These are phyloP conservation scores for Acronicta psi DNA, from an alignment of 2,888 invertebrate genomes.

Conservation along the genomic window DNA sequence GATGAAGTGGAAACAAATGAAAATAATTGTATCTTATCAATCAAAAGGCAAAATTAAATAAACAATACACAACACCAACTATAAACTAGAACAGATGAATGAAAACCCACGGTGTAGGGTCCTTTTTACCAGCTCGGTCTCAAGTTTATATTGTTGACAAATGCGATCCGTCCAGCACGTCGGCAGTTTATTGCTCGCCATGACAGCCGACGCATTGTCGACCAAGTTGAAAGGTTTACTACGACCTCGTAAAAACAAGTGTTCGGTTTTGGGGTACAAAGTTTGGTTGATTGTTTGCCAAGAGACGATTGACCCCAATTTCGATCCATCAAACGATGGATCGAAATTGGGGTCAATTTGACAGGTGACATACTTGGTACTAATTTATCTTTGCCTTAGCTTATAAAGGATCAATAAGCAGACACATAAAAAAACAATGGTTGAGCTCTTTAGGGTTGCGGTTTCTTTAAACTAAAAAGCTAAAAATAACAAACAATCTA, in stretches of 20 bases:
- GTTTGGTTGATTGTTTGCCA: conserved; percentile 58
- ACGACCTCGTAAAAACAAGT: conserved; percentile 74
- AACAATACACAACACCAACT: conserved; percentile 3
- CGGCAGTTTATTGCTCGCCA: conserved; percentile 72
- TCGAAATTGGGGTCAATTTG: conserved; percentile 38
- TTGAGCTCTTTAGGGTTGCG: no score
- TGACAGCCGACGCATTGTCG: conserved; percentile 73
- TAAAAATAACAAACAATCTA: conserved; percentile 14
- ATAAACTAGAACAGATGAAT: conserved; percentile 45
- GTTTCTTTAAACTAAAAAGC: no score
- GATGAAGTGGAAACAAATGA: background rate
- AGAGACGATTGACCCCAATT: conserved; percentile 43
- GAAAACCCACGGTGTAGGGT: conserved; percentile 50
- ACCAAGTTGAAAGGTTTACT: conserved; percentile 77
- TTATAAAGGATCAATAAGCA: no score
- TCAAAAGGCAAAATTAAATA: conserved; percentile 3
- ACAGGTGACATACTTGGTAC: conserved; percentile 15
- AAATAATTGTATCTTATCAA: background rate
- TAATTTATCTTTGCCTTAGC: background rate
- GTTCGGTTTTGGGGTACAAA: conserved; percentile 69
- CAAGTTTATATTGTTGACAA: conserved; percentile 77
- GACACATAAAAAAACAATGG: no score
- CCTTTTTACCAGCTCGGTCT: conserved; percentile 55
- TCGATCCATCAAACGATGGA: no score
- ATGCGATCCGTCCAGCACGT: conserved; percentile 65